These are phyloP conservation scores for Trachelus stipa DNA, from an alignment of 2,888 invertebrate species.

Conservation along the genomic window DNA sequence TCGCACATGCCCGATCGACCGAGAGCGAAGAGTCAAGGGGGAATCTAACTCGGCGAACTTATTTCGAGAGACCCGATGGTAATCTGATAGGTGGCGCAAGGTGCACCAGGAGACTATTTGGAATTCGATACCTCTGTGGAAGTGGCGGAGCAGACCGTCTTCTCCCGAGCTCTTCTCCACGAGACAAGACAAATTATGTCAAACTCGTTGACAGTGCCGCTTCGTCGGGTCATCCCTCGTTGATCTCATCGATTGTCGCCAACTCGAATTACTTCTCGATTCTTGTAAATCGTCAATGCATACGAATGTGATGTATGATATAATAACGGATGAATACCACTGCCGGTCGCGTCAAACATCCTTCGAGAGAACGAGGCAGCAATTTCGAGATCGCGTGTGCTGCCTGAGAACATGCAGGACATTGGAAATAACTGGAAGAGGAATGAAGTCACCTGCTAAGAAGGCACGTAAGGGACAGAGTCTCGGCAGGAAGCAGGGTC, in stretches of 20 bases:
- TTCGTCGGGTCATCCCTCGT: no score
- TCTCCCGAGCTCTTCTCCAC: slow-evolving; percentile 11
- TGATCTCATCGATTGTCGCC: no score
- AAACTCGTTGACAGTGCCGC: no score
- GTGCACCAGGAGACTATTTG: slow-evolving; percentile 22
- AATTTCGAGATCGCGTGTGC: not conserved
- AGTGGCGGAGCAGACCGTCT: slow-evolving; percentile 25
- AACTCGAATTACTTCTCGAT: no score
- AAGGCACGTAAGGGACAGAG: not conserved
- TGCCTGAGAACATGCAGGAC: not conserved
- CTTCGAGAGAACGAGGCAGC: not conserved
- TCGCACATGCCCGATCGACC: no score
- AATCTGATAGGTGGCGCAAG: slow-evolving; percentile 42
- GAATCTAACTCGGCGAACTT: slow-evolving; percentile 17
- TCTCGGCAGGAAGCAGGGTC: not conserved
- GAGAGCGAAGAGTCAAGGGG: not conserved
- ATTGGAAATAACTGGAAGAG: slow-evolving; percentile 3
- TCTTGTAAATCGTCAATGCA: no score
- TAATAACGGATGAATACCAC: no score
- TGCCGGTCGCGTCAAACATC: no score
- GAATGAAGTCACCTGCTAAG: not conserved
- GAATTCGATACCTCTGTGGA: slow-evolving; percentile 29
- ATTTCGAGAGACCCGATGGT: slow-evolving; percentile 38
- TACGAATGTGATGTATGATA: no score
- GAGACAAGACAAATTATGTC: not conserved